Evolutionary conservation across 2,113 vertebrate species (phyloP), one percentile per base, ranked within the genome.

Genomic region (Eurystomus gularis): DNA sequence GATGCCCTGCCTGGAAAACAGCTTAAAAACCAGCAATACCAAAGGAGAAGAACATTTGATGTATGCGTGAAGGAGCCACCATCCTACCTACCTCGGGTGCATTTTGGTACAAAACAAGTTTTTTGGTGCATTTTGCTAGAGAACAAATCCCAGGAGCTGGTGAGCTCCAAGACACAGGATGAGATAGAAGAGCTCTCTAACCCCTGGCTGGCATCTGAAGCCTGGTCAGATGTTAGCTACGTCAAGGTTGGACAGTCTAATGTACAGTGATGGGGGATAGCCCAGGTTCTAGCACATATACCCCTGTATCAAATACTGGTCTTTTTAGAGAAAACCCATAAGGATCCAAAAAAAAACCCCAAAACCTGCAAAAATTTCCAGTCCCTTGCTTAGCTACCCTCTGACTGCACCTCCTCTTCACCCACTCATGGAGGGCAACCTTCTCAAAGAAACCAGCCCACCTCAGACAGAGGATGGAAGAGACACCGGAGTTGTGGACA

Each of bases 221-320:
- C 31, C 4, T 49, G n/a, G 37, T 70, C 55, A 62, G 73, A 60
- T 42, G 26, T 88, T 13, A 64, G 25, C 52, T 70, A 13, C 2
- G 4, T 20, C 49, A 81, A 29, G 15, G 25, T 5, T 11, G 11
- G 44, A 24, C 39, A 86, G 60, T 8, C 17, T 17, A 26, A 51
- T 2, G 9, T 14, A 48, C 5, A 58, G 24, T 0, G 4, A 14
- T 4, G 11, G 4, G 51, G 31, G 20, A 23, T 10, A 49, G 55
- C 13, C 16, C 31, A 49, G 25, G 62, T 7, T 80, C 33, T 42
- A 72, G 35, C 29, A 75, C 23, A 51, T 4, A 46, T 42, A 40
- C 4, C 37, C 5, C 5, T 11, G 0, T 8, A 54, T 21, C 21
- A 79, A 55, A 37, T 24, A 17, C 7, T 71, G 35, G 1, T 28